Evolutionary conservation across 1,140 invertebrate species (phyloP).

Genomic region (Drosophila teissieri): DNA sequence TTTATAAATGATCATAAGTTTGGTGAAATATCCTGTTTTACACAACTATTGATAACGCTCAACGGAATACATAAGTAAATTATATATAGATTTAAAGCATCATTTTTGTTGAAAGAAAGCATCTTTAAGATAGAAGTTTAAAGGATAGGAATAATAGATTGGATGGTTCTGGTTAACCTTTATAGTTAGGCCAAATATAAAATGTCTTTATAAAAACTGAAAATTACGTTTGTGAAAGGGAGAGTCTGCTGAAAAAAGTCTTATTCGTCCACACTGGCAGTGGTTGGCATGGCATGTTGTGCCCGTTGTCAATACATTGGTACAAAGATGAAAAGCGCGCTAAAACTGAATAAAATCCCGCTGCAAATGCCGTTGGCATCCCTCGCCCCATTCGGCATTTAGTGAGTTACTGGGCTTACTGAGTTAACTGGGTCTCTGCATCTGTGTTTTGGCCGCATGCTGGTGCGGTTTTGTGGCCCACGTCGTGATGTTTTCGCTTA

Average conservation of each 20-base stretch:
- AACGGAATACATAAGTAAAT: too few species aligned
- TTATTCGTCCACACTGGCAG: conserved; percentile 18
- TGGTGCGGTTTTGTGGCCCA: conserved; percentile 41
- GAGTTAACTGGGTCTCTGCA: conserved; percentile 14
- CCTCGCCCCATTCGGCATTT: background rate
- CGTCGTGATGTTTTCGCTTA: conserved; percentile 59
- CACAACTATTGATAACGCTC: too few species aligned
- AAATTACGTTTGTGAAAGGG: background rate
- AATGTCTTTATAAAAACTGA: too few species aligned
- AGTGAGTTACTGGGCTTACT: conserved; percentile 8
- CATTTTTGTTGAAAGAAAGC: too few species aligned
- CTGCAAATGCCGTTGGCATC: conserved; percentile 37
- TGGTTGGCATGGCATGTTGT: conserved; percentile 19
- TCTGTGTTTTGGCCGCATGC: conserved; percentile 9
- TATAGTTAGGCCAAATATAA: too few species aligned
- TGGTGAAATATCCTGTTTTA: too few species aligned
- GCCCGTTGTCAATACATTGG: conserved; percentile 24
- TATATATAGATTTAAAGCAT: too few species aligned
- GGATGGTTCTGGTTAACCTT: too few species aligned
- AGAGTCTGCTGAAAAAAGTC: background rate
- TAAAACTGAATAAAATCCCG: conserved; percentile 53
- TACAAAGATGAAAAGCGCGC: conserved; percentile 47
- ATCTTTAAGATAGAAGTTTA: background rate
- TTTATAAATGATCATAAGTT: background rate
- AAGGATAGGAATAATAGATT: background rate